Percentiles rank a stretch among this genome's conserved stretches.
phyloP scores from a whole-genome alignment of 2,797 vertebrate species.

The Pseudocheirus occidentalis region DNA sequence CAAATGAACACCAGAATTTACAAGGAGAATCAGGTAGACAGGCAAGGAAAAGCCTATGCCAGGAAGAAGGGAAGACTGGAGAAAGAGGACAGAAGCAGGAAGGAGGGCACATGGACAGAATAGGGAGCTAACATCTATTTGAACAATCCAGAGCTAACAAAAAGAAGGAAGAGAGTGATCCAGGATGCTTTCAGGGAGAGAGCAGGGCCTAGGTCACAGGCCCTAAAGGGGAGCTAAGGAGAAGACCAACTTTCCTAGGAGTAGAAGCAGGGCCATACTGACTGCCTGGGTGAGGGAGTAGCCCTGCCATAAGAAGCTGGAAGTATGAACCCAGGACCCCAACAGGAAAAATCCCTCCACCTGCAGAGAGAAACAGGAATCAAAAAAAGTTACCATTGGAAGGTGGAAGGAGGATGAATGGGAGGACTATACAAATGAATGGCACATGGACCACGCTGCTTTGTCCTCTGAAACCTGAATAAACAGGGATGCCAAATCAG shows the following conservation, averaged over 20 bases:
- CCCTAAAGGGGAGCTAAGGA: not conserved
- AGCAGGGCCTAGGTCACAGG: not conserved
- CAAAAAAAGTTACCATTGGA: not conserved
- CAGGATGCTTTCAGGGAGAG: not conserved
- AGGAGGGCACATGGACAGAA: not conserved
- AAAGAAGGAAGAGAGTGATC: not conserved
- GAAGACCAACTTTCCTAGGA: not conserved
- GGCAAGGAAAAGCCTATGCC: constrained; percentile 17
- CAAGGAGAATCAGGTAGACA: constrained; percentile 48
- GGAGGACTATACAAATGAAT: not conserved
- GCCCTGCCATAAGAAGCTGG: not conserved
- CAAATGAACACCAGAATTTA: not conserved
- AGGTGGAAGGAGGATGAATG: not conserved
- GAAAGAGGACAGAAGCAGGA: constrained; percentile 7
- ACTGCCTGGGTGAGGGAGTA: not conserved
- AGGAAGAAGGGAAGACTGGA: constrained; percentile 59
- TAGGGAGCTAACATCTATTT: not conserved
- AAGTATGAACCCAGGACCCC: not conserved
- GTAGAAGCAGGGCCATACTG: not conserved
- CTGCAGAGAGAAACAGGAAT: not conserved
- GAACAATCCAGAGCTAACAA: not conserved
- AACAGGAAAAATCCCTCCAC: not conserved
- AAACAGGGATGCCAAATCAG: not conserved
- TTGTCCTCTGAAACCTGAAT: not conserved
- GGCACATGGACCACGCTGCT: not conserved